A percentile compares a stretch with the other conserved stretches of the same genome.
phyloP scores from a whole-genome alignment of 2,797 vertebrate genomes.

The Enteromius thamalakanensis region DNA sequence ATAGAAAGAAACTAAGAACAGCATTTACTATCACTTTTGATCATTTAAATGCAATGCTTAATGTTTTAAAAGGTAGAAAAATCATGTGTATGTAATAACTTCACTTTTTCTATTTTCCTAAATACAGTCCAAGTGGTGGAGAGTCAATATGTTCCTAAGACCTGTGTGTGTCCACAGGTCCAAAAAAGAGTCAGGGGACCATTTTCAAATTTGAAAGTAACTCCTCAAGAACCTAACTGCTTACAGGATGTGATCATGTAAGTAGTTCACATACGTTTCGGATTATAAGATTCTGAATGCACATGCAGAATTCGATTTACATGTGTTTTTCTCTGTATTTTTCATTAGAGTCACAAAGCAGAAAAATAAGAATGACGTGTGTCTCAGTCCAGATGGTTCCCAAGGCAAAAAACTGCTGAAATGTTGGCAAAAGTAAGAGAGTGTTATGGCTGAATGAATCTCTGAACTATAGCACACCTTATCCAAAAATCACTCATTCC shows the following conservation, averaged over 20 bases:
- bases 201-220: conserved; percentile 65
- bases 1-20: neutral
- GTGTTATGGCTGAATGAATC: neutral
- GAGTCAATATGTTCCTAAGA: conserved; percentile 69
- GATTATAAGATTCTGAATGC: neutral
- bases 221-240: conserved; percentile 67
- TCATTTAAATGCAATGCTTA: neutral
- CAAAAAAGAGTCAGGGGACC: conserved; percentile 51
- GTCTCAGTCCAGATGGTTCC: conserved; percentile 67
- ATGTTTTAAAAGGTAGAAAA: neutral
- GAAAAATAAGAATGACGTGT: conserved; percentile 57
- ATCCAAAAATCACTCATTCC: neutral
- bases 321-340: conserved; percentile 20
- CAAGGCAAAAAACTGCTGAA: conserved; percentile 69
- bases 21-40: neutral
- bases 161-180: conserved; percentile 71
- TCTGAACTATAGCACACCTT: neutral
- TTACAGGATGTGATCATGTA: conserved; percentile 75
- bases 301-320: neutral
- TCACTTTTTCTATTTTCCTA: conserved; percentile 7
- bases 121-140: conserved; percentile 65
- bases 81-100: neutral
- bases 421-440: conserved; percentile 78
- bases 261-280: conserved; percentile 59
- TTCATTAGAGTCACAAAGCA: conserved; percentile 71